Evolutionary conservation across 2,888 invertebrate species (phyloP).

Genomic region (Polydrusus pterygomalis): DNA sequence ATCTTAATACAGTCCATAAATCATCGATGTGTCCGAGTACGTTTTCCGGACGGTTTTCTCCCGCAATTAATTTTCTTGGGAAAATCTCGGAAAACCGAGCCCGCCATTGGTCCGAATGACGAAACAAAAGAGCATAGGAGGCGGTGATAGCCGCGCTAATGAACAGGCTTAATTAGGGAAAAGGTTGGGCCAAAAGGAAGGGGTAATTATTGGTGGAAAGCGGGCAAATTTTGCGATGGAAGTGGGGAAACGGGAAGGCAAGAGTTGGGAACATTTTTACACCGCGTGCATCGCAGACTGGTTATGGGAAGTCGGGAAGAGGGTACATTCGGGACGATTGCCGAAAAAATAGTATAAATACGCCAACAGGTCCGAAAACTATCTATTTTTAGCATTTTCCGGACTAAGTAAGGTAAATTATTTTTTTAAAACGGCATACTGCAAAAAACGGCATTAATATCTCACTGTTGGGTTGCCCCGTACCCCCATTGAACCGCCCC

Average conservation of each 20-base stretch:
- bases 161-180: constrained; percentile 50
- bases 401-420: too few species aligned
- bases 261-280: too few species aligned
- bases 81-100: constrained; percentile 47
- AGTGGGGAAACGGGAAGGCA: neutral
- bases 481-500: constrained; percentile 26
- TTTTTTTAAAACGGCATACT: too few species aligned
- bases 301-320: too few species aligned
- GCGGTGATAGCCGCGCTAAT: constrained; percentile 50
- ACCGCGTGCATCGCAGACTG: too few species aligned
- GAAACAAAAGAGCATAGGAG: constrained; percentile 49
- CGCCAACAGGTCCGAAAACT: too few species aligned
- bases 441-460: constrained; percentile 26
- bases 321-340: too few species aligned
- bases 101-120: constrained; percentile 43
- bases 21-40: constrained; percentile 38
- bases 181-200: constrained; percentile 15
- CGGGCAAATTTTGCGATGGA: neutral
- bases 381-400: too few species aligned
- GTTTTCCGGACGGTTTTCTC: constrained; percentile 50
- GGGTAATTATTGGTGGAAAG: constrained; percentile 6
- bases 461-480: constrained; percentile 32
- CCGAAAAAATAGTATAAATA: too few species aligned
- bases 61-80: constrained; percentile 55
- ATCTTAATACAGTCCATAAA: constrained; percentile 30